phyloP scores from a whole-genome alignment of 1,140 invertebrate genomes.

The Pogonus chalceus region DNA sequence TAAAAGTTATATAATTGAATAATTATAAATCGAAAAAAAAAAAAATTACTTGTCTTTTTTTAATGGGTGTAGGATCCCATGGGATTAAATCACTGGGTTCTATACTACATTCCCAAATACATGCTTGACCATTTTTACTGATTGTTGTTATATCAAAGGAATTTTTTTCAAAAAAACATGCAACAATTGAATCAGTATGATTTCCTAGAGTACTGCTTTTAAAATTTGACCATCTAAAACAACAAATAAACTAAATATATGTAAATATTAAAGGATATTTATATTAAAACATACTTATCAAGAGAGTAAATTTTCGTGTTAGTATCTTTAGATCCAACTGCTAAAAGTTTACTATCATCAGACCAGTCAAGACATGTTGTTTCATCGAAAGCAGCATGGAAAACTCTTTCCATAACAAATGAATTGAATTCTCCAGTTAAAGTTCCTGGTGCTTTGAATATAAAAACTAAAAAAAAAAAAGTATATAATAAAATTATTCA shows the following conservation, averaged over 20 bases:
- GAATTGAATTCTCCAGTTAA: conserved; percentile 76
- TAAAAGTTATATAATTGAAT: conserved; percentile 2
- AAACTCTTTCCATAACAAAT: conserved; percentile 76
- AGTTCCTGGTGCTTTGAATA: conserved; percentile 76
- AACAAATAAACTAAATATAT: neutral
- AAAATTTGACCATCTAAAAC: conserved; percentile 51
- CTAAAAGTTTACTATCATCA: conserved; percentile 74
- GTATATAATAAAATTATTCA: conserved; percentile 11
- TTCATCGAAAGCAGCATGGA: conserved; percentile 68
- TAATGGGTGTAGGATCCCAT: conserved; percentile 32
- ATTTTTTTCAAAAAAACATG: conserved; percentile 79
- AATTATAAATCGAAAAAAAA: neutral
- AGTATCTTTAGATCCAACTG: conserved; percentile 80
- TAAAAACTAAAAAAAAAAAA: conserved; percentile 50
- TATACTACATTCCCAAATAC: conserved; percentile 80
- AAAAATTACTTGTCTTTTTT: conserved; percentile 22
- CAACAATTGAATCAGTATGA: conserved; percentile 72
- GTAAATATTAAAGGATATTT: too few relatives aligned
- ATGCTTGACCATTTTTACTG: conserved; percentile 55
- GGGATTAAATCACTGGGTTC: conserved; percentile 52
- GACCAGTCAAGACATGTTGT: conserved; percentile 86
- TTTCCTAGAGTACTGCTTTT: conserved; percentile 61
- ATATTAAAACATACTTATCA: conserved; percentile 48
- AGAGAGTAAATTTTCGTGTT: conserved; percentile 71
- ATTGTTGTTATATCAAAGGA: conserved; percentile 72